A percentile compares a stretch with the other conserved stretches of the same genome.
Evolutionary conservation across 2,113 vertebrate genomes (phyloP).

Genomic region (Actinemys pallida): DNA sequence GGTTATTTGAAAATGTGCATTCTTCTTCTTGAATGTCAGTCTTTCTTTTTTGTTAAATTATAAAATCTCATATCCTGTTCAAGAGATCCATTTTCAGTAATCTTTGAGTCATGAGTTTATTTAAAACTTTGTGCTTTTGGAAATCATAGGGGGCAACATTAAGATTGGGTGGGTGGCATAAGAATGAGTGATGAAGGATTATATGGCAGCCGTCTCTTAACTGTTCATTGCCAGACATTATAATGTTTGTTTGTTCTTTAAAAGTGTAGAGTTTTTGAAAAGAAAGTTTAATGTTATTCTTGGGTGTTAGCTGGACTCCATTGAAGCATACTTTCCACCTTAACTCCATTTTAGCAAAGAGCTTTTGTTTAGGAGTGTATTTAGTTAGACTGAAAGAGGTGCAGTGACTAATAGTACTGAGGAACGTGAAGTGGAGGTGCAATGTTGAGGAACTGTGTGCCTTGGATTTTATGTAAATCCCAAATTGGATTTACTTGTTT

Average conservation of each 20-base stretch:
- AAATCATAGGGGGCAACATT: background rate
- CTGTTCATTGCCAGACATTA: background rate
- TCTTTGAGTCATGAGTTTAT: slow-evolving; percentile 5
- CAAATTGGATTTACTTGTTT: slow-evolving; percentile 32
- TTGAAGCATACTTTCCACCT: background rate
- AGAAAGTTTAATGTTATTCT: background rate
- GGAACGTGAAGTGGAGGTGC: background rate
- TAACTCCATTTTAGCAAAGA: background rate
- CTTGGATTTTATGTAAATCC: slow-evolving; percentile 31
- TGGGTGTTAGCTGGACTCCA: accelerated
- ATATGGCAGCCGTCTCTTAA: background rate
- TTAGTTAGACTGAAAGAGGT: slow-evolving; percentile 2
- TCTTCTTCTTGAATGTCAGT: background rate
- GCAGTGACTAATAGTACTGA: background rate
- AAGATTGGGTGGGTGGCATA: background rate
- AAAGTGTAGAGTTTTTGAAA: background rate
- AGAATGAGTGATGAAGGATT: background rate
- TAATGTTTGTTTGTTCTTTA: background rate
- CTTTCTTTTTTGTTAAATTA: slow-evolving; percentile 11
- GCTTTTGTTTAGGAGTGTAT: background rate
- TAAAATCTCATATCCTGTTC: slow-evolving; percentile 29
- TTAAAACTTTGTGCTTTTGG: slow-evolving; percentile 45
- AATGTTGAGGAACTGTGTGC: background rate
- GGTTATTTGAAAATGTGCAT: slow-evolving; percentile 20
- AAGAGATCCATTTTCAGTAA: background rate